Evolutionary conservation across 2,113 vertebrate genomes (phyloP).

Genomic region (Urocolius indicus): DNA sequence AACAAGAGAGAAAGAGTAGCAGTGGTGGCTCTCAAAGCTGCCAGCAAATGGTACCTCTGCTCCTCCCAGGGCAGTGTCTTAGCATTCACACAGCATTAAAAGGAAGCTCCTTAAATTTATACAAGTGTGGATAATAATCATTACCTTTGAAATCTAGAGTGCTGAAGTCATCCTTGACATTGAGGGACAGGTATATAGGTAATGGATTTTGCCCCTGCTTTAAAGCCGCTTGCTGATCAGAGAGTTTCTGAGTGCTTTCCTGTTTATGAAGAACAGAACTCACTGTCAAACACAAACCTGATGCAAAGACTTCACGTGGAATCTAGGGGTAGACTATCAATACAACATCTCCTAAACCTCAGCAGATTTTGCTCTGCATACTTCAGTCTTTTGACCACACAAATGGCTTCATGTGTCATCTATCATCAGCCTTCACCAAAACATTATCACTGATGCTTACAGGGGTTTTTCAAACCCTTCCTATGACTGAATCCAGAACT

Average conservation of each 20-base stretch:
- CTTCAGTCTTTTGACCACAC: not conserved
- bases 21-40: not conserved
- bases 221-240: constrained; percentile 81
- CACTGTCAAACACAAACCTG: not conserved
- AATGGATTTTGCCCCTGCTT: constrained; percentile 85
- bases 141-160: constrained; percentile 76
- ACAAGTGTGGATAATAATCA: not conserved
- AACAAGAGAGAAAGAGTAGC: not conserved
- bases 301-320: not conserved
- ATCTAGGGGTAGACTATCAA: not conserved
- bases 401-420: not conserved
- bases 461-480: not conserved
- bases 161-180: constrained; percentile 78
- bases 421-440: not conserved
- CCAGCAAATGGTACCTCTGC: not conserved
- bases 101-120: not conserved
- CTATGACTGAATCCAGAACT: not conserved
- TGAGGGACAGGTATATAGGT: constrained; percentile 85
- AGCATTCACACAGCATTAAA: not conserved
- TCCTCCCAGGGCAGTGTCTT: not conserved
- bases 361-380: not conserved
- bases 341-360: not conserved
- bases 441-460: not conserved
- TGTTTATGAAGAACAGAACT: constrained; percentile 50
- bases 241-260: constrained; percentile 72